Evolutionary conservation across 1,140 invertebrate species (phyloP).

Genomic region (Augochlora pura): DNA sequence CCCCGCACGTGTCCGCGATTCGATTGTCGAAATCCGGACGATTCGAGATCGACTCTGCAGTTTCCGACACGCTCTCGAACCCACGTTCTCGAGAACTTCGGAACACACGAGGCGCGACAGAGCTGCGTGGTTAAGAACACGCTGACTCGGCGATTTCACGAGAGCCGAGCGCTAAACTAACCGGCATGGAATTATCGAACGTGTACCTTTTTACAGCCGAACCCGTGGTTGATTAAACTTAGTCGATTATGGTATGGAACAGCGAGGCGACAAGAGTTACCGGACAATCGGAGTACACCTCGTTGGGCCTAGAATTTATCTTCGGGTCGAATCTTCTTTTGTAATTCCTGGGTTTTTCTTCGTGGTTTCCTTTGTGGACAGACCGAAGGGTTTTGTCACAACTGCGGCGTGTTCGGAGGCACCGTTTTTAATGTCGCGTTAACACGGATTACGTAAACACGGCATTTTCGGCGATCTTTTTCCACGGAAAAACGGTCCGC

Average conservation of each 20-base stretch:
- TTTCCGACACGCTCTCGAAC: not conserved
- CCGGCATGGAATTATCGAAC: conserved; percentile 26
- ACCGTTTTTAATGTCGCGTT: conserved; percentile 52
- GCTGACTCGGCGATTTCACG: conserved; percentile 69
- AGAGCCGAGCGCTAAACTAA: conserved; percentile 2
- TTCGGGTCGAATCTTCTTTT: conserved; percentile 1
- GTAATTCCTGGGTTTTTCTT: not conserved
- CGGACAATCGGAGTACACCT: conserved; percentile 18
- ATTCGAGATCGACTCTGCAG: not conserved
- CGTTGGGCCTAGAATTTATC: conserved; percentile 8
- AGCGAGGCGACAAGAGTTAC: not conserved
- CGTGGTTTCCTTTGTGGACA: not conserved
- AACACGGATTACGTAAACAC: conserved; percentile 71
- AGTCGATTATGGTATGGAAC: no score
- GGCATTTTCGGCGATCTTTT: conserved; percentile 66
- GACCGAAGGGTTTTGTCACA: conserved; percentile 19
- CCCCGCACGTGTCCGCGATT: not conserved
- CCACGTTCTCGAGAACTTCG: not conserved
- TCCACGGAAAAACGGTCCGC: conserved; percentile 52
- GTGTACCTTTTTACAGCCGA: conserved; percentile 5
- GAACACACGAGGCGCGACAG: conserved; percentile 18
- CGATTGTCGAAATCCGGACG: not conserved
- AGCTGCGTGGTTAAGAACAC: conserved; percentile 44
- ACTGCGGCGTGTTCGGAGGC: conserved; percentile 26
- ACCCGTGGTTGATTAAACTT: not conserved